A percentile compares a stretch with the other conserved stretches of the same genome.
phyloP scores from a whole-genome alignment of 2,888 invertebrate genomes.

The Aspidapion aeneum region DNA sequence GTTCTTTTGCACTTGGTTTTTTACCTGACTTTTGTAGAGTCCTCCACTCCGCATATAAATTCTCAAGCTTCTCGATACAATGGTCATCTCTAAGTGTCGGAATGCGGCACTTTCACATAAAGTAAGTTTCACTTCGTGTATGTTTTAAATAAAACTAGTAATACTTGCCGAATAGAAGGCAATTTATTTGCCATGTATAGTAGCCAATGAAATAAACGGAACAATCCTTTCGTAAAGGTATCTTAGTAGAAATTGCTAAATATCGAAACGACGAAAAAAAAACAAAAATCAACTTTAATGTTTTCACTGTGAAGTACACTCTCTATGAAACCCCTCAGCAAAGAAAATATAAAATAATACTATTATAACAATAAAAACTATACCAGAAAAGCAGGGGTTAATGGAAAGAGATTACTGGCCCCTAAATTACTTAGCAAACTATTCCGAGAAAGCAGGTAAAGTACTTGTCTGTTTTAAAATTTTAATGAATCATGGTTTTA shows the following conservation, averaged over 20 bases:
- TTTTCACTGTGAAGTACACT: neutral
- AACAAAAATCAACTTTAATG: neutral
- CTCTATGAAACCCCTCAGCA: neutral
- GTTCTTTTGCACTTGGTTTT: conserved; percentile 3
- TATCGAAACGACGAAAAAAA: too few species aligned
- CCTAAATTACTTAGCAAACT: neutral
- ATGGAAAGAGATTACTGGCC: neutral
- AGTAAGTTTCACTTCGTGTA: conserved; percentile 3
- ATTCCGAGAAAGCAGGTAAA: neutral
- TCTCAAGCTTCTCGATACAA: conserved; percentile 5
- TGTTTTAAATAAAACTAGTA: neutral
- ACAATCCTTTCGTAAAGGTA: neutral
- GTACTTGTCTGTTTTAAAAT: neutral
- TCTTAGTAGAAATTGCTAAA: neutral
- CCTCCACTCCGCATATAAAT: conserved; percentile 5
- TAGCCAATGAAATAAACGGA: conserved; percentile 5
- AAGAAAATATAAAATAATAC: neutral
- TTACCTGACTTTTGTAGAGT: neutral
- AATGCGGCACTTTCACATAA: conserved; percentile 1
- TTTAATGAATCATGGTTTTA: neutral
- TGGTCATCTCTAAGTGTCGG: conserved; percentile 3
- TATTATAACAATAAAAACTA: neutral
- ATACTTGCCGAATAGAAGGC: conserved; percentile 5
- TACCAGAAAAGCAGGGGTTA: neutral
- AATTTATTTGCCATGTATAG: conserved; percentile 3